These are phyloP conservation scores for Astatotilapia flaviijosephi DNA, from an alignment of 2,113 vertebrate genomes.

Conservation along the genomic window DNA sequence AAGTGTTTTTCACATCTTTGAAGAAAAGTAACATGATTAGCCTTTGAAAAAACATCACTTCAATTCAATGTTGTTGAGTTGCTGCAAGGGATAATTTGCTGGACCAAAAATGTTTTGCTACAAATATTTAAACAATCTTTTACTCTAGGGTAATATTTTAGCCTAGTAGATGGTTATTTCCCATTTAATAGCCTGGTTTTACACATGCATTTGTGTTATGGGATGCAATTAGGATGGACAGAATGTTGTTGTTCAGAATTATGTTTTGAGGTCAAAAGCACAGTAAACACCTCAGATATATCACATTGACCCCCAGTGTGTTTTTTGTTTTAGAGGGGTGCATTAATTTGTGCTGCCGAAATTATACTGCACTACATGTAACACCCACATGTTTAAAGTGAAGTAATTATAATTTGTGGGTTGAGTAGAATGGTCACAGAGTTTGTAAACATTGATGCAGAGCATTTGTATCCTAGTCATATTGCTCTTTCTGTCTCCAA, in stretches of 20 bases:
- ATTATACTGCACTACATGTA: slow-evolving; percentile 14
- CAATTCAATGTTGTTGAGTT: slow-evolving; percentile 13
- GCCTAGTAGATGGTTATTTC: slow-evolving; percentile 29
- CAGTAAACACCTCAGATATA: slow-evolving; percentile 31
- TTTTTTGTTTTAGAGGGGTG: neutral
- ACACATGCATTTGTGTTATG: slow-evolving; percentile 2
- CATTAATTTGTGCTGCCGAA: slow-evolving; percentile 16
- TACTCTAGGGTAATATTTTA: slow-evolving; percentile 37
- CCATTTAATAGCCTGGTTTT: slow-evolving; percentile 26
- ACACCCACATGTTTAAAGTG: slow-evolving; percentile 32
- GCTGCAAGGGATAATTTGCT: slow-evolving; percentile 49
- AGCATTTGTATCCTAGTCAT: neutral
- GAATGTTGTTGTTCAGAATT: neutral
- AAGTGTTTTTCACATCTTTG: slow-evolving; percentile 40
- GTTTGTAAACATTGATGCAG: slow-evolving; percentile 23
- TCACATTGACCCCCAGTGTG: slow-evolving; percentile 8
- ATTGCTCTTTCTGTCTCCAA: slow-evolving; percentile 3
- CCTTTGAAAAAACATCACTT: slow-evolving; percentile 27
- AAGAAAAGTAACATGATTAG: slow-evolving; percentile 42
- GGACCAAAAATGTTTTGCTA: slow-evolving; percentile 41
- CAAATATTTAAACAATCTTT: slow-evolving; percentile 23
- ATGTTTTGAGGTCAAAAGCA: slow-evolving; percentile 47
- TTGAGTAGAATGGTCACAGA: slow-evolving; percentile 1
- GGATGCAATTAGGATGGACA: slow-evolving; percentile 33
- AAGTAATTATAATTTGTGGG: slow-evolving; percentile 24